Evolutionary conservation across 2,797 vertebrate species (phyloP), one percentile per base, ranked within the genome.

Genomic region (Vultur gryphus): DNA sequence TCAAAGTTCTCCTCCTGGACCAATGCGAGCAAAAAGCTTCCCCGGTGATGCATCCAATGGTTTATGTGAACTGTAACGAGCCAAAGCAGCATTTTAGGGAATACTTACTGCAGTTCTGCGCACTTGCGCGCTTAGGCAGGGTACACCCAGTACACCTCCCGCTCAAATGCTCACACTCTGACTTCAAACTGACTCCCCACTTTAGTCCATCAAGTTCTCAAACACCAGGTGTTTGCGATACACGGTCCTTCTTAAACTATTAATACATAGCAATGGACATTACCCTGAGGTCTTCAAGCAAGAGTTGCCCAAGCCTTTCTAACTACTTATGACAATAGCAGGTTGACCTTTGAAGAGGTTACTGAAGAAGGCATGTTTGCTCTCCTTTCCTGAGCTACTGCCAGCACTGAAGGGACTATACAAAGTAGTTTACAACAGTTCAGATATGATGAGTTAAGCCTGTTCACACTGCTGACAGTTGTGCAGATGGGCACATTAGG

Each of bases 231-330:
- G 25, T 66, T 21, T 62, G 66, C 2, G 3, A 51, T 1, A 67
- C 46, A 8, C 2, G 2, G 3, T 55, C 61, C 43, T 72, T 64
- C 58, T 69, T 9, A 10, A 84, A 59, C 39, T 15, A 9, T 46
- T 18, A 15, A 11, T 3, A 25, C 2, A 1, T 1, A 41, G 4
- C 20, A 37, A 41, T 0, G 7, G 37, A 15, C 11, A 11, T 23
- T 19, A 52, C 9, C 15, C 31, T 0, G 4, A 70, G 21, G 20
- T 11, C 39, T 64, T 66, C 41, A 37, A 44, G 37, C 10, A 54
- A 29, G 65, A 71, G 29, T 7, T 66, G 20, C 29, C 78, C 72
- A 25, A 58, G 61, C 17, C 62, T 48, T 54, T n/a, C 57, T 49
- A 57, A 26, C 28, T 35, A 1, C 29, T 89, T n/a, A 9, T 4